phyloP scores from a whole-genome alignment of 2,113 vertebrate species.

The Saccopteryx leptura region DNA sequence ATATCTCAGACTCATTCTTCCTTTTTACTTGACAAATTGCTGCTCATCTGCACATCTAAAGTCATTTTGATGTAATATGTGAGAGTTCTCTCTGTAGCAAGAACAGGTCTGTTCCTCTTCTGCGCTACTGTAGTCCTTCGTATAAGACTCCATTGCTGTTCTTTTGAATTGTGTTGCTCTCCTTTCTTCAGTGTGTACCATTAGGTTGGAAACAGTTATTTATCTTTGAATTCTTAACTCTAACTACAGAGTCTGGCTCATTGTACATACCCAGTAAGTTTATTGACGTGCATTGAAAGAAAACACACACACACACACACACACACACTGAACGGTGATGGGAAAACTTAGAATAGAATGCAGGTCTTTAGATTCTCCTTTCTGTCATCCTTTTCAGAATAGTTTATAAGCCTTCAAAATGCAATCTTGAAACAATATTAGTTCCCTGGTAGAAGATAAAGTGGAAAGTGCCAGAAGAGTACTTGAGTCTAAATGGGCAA shows the following conservation, averaged over 20 bases:
- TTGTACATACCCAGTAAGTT: background rate
- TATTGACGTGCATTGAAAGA: background rate
- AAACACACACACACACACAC: accelerated
- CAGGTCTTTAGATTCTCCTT: background rate
- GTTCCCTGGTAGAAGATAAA: background rate
- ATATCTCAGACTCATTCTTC: background rate
- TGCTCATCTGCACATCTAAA: background rate
- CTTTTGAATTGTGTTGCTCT: background rate
- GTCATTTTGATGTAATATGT: background rate
- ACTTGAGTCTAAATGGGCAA: slow-evolving; percentile 31
- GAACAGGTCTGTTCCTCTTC: background rate
- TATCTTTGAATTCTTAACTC: background rate
- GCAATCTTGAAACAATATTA: background rate
- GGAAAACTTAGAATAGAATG: background rate
- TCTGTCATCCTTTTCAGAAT: background rate
- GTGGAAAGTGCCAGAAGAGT: background rate
- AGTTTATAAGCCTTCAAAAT: background rate
- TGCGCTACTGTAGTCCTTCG: background rate
- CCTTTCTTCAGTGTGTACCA: background rate
- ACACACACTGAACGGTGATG: background rate
- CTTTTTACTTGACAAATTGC: background rate
- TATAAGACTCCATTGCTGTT: background rate
- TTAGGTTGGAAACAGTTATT: background rate
- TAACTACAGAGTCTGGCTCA: background rate
- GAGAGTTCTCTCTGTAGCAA: background rate